Evolutionary conservation across 2,113 vertebrate genomes (phyloP).

Genomic region (Pygoscelis antarcticus): DNA sequence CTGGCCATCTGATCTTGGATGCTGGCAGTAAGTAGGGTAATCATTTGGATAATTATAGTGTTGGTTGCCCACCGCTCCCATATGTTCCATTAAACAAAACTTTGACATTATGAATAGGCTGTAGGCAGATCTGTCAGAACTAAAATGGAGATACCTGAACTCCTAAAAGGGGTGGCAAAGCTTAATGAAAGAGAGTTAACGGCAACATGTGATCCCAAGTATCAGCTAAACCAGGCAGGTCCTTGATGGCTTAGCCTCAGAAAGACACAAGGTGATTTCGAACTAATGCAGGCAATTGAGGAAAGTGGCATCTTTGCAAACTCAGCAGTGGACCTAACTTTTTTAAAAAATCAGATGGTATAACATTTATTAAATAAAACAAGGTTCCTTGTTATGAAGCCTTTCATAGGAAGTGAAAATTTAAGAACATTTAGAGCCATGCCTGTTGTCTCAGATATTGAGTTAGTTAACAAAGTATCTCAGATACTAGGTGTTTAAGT

Average conservation of each 20-base stretch:
- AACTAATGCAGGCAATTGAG: neutral
- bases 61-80: neutral
- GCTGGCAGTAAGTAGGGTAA: neutral
- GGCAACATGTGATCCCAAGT: neutral
- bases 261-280: neutral
- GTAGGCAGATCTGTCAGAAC: neutral
- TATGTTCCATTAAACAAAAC: constrained; percentile 17
- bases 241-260: neutral
- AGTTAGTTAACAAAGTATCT: neutral
- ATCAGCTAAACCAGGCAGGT: neutral
- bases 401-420: neutral
- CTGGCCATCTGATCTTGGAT: constrained; percentile 13
- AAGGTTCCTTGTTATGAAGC: neutral
- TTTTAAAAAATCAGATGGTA: neutral
- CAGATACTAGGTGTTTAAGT: neutral
- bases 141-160: neutral
- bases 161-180: neutral
- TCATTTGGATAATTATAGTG: constrained; percentile 37
- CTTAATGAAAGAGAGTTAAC: neutral
- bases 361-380: neutral
- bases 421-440: neutral
- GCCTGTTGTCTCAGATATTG: neutral
- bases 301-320: neutral
- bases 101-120: neutral
- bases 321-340: neutral